Base-by-base conservation (phyloP, 2,797 vertebrate species). In the Sebastes diploproa region DNA sequence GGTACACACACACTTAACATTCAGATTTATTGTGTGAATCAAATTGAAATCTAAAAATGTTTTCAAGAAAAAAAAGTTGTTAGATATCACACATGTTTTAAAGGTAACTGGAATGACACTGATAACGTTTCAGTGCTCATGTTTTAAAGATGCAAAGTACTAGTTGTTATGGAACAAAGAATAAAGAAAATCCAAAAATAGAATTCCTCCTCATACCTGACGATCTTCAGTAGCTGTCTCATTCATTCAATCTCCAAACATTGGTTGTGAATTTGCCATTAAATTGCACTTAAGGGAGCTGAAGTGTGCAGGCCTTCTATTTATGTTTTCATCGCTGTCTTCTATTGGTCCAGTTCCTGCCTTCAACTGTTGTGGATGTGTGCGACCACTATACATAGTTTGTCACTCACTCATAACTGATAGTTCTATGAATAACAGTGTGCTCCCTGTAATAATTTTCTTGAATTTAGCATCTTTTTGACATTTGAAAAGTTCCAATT, bases 1-100 rank as follows among this genome's bases (percentile, higher is more conserved):
- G 97, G 98, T 99, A 93, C 54, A 18, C 22, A 59, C n/a, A 77
- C 54, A 34, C 18, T 25, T 11, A 16, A n/a, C n/a, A 22, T 23
- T 63, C 18, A 36, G 25, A 62, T 70, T 46, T 13, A 30, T 42
- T 54, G 54, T 61, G 13, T n/a, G 0, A 65, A 10, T 29, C 38
- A 46, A 42, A 42, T 34, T 7, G 25, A 2, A 67, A 65, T 80
- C 20, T 29, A 3, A 38, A 60, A 16, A n/a, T 16, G 4, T 8
- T 78, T 70, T 55, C 7, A 22, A 8, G 1, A 6, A 2, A 14
- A 56, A 32, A 14, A 55, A 4, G 32, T 5, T 22, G 18, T 50
- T 3, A 14, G n/a, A 23, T 46, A n/a, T 29, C 16, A 2, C 6
- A 42, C 2, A 16, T n/a, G 16, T 18, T 27, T 20, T 9, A 2